Base-by-base conservation (phyloP, 2,888 invertebrate genomes). In the Epirrita christyi region DNA sequence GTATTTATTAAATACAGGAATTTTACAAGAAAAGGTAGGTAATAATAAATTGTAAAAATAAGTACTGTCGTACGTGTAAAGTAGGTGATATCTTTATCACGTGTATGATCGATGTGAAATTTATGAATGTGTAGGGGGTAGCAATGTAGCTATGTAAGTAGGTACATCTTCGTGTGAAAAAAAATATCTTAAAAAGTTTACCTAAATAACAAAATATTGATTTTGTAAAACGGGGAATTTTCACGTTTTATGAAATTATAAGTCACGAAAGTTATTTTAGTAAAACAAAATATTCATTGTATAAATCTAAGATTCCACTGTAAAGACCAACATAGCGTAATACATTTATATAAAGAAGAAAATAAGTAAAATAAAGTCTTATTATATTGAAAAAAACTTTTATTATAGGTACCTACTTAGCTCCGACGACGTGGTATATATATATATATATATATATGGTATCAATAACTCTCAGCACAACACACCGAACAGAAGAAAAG, bases 1-100 rank as follows among this genome's bases (percentile, higher is more conserved):
- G 21, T 55, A 55, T 55, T 55, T 34, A 55, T 45, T 43, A 58
- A 59, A 59, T 59, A 59, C 59, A 59, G 59, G 59, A 59, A 59
- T 59, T 59, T 55, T 59, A 47, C 43, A 55, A n/a, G n/a, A n/a
- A 59, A 51, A 40, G 27, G 27, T 52, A 45, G 41, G 21, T 40
- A 27, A n/a, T n/a, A 14, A 15, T 46, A 42, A 42, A 44, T 15
- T 52, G 48, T 36, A 43, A 49, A 53, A 49, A 14, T 21, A 21
- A 21, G 21, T 21, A 21, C 2, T 3, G 0, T 29, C 28, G 7
- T 29, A 45, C 15, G 32, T 44, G 9, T 43, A 43, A 43, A 36
- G 32, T 50, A 49, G 40, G 27, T 43, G 32, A 50, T 49, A 32
- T 44, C 36, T 55, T 28, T 47, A 54, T 48, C 34, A 44, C 29